Conservation (phyloP, 2,113 vertebrate species). For the Leucopternis melanops region DNA sequence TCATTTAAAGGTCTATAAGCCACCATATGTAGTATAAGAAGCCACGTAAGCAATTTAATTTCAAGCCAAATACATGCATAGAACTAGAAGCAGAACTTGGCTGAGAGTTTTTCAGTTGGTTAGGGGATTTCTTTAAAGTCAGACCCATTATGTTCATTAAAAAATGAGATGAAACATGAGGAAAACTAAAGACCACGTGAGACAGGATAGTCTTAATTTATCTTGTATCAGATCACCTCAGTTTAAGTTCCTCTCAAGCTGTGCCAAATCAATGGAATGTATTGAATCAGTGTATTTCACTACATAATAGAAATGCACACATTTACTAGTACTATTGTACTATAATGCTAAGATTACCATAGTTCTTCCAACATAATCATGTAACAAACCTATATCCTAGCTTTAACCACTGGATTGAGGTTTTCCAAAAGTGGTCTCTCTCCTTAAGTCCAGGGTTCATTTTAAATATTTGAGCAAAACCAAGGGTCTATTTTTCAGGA, state of each 20-base stretch:
- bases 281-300: background rate
- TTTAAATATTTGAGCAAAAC: background rate
- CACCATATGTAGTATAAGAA: background rate
- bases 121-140: background rate
- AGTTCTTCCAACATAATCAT: background rate
- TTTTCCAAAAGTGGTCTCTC: background rate
- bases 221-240: background rate
- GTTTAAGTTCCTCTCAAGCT: background rate
- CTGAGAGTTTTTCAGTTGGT: background rate
- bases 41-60: background rate
- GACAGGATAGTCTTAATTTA: background rate
- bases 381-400: background rate
- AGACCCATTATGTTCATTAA: background rate
- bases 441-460: background rate
- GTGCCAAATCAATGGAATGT: background rate
- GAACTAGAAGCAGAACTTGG: background rate
- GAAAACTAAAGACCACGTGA: background rate
- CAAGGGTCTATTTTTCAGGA: background rate
- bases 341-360: background rate
- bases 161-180: background rate
- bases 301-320: background rate
- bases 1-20: background rate
- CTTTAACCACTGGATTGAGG: background rate
- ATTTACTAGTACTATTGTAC: background rate
- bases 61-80: background rate